Base-by-base conservation (phyloP, 2,888 invertebrate genomes). In the Andrena flavipes region DNA sequence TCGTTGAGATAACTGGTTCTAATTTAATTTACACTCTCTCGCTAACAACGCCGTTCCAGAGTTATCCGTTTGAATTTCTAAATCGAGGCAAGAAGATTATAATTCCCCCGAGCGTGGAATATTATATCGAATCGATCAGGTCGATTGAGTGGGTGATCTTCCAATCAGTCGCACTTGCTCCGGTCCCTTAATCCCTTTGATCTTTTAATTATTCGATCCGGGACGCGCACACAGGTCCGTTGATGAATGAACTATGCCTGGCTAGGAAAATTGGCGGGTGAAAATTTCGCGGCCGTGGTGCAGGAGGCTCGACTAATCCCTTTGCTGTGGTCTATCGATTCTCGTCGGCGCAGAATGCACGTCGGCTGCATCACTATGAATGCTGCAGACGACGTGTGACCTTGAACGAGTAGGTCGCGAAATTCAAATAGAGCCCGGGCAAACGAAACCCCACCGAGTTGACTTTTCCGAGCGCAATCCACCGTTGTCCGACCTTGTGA, bases 331-430 rank as follows among this genome's bases (percentile, higher is more conserved):
- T 70, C 62, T 85, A 85, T 85, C 78, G 85, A 85, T 84, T 84
- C 68, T 48, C 60, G 69, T 62, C 59, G 69, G 63, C 73, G 76
- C 75, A 78, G 73, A 74, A 74, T 67, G 70, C 84, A 76, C 48
- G 59, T 48, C 33, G 72, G 35, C 75, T 82, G 84, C 85, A 85
- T 85, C 82, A 71, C 84, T 84, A 84, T 84, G 73, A 73, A 73
- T 76, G 85, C 84, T 78, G 85, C 85, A 73, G 82, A 85, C 78
- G 60, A 81, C 62, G 51, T 54, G 60, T 64, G 78, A 84, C 85
- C 85, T 85, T 85, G 85, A 84, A 84, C 84, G 78, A 84, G 76
- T 76, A 35, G 77, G 49, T 72, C 65, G 73, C 68, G 67, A 84
- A 80, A 78, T 64, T 56, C 64, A 63, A 69, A 76, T 64, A 68